Conservation (phyloP, 2,888 invertebrate species). For the Microplitis deprimator region DNA sequence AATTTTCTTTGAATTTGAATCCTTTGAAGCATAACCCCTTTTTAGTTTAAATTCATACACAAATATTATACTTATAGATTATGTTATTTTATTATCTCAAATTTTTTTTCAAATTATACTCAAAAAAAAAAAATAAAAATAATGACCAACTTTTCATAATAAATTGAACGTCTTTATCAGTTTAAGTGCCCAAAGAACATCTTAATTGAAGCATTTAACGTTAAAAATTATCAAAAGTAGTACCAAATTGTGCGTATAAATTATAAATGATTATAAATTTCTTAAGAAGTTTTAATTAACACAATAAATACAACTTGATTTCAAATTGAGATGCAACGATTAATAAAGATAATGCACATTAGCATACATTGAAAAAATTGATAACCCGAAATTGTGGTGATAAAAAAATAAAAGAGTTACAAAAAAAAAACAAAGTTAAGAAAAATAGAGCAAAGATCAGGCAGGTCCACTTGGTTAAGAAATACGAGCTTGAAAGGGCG, state of each 20-base stretch:
- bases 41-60: no score
- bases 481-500: slow-evolving; percentile 51
- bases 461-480: slow-evolving; percentile 35
- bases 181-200: not conserved
- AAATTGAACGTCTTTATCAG: not conserved
- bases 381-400: not conserved
- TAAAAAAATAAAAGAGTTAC: not conserved
- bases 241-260: not conserved
- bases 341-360: not conserved
- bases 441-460: slow-evolving; percentile 4
- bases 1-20: not conserved
- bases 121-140: not conserved
- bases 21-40: not conserved
- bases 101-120: no score
- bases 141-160: not conserved
- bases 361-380: not conserved
- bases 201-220: not conserved
- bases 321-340: not conserved
- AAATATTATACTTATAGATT: no score
- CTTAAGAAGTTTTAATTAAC: not conserved
- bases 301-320: not conserved
- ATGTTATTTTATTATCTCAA: no score
- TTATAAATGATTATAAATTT: not conserved
- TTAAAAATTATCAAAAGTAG: not conserved
- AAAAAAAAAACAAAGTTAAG: not conserved